Evolutionary conservation across 2,797 vertebrate genomes (phyloP).

Genomic region (Lindbergichthys nudifrons): DNA sequence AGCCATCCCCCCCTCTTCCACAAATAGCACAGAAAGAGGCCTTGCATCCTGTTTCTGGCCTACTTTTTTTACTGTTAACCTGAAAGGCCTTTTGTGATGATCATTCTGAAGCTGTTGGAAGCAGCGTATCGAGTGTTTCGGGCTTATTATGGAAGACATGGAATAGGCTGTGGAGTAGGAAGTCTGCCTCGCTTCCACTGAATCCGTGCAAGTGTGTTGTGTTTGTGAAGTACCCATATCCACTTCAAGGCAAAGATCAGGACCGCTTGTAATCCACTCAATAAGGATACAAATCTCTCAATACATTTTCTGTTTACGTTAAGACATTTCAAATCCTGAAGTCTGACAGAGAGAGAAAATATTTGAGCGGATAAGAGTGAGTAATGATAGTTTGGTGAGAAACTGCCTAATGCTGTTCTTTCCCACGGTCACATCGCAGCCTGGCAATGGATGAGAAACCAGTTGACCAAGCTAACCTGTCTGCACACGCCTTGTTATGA

Average conservation of each 20-base stretch:
- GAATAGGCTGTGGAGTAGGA: conserved; percentile 31
- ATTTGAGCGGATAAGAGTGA: conserved; percentile 8
- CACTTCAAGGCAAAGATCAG: conserved; percentile 23
- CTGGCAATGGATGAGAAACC: conserved; percentile 61
- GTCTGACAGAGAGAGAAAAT: conserved; percentile 1
- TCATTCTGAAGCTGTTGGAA: conserved; percentile 39
- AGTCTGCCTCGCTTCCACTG: conserved; percentile 16
- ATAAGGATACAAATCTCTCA: not conserved
- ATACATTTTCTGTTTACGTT: conserved; percentile 6
- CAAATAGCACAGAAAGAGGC: conserved; percentile 69
- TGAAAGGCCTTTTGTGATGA: conserved; percentile 63
- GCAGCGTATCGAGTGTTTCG: conserved; percentile 39
- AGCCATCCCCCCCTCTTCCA: conserved; percentile 50
- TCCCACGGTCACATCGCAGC: conserved; percentile 65
- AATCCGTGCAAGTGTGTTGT: conserved; percentile 38
- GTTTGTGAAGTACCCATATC: conserved; percentile 37
- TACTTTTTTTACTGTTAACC: conserved; percentile 55
- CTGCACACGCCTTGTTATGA: conserved; percentile 55
- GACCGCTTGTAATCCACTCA: not conserved
- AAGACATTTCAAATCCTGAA: not conserved
- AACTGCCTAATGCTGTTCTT: conserved; percentile 61
- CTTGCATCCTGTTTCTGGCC: conserved; percentile 64
- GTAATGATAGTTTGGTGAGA: conserved; percentile 26
- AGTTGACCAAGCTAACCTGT: conserved; percentile 70
- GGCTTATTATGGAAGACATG: conserved; percentile 33